Conservation (phyloP, 2,113 vertebrate species). For the Rhagologus leucostigma region DNA sequence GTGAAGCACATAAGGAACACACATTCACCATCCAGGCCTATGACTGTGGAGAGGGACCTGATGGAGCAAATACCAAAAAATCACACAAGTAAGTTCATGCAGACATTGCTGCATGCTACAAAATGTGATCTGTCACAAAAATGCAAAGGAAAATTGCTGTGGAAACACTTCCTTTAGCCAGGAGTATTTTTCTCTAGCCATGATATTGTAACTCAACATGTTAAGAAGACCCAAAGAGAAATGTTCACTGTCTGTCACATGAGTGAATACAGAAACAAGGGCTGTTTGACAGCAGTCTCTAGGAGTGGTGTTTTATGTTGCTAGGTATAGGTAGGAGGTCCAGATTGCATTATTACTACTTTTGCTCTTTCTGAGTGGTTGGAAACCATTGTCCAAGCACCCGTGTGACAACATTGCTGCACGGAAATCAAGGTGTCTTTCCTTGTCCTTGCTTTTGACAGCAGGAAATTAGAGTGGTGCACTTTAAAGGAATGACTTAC, state of each 20-base stretch:
- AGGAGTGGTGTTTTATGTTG: neutral
- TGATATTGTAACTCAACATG: neutral
- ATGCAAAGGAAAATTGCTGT: neutral
- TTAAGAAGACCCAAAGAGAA: neutral
- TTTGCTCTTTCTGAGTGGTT: neutral
- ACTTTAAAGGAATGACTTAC: neutral
- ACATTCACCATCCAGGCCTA: slow-evolving; percentile 98
- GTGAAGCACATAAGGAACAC: slow-evolving; percentile 94
- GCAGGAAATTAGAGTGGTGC: neutral
- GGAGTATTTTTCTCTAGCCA: neutral
- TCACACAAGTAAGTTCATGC: slow-evolving; percentile 90
- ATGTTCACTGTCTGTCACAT: neutral
- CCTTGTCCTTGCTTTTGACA: neutral
- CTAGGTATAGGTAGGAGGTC: neutral
- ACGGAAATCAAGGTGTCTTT: neutral
- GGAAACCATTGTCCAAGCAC: neutral
- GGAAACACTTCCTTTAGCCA: neutral
- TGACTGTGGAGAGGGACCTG: slow-evolving; percentile 94
- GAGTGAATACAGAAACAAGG: neutral
- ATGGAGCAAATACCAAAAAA: slow-evolving; percentile 94
- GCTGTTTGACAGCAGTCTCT: neutral
- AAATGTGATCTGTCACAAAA: neutral
- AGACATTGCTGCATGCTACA: neutral
- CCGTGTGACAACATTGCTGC: neutral
- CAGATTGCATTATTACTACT: neutral